phyloP scores from a whole-genome alignment of 2,888 invertebrate species.

The Isotomurus palustris region DNA sequence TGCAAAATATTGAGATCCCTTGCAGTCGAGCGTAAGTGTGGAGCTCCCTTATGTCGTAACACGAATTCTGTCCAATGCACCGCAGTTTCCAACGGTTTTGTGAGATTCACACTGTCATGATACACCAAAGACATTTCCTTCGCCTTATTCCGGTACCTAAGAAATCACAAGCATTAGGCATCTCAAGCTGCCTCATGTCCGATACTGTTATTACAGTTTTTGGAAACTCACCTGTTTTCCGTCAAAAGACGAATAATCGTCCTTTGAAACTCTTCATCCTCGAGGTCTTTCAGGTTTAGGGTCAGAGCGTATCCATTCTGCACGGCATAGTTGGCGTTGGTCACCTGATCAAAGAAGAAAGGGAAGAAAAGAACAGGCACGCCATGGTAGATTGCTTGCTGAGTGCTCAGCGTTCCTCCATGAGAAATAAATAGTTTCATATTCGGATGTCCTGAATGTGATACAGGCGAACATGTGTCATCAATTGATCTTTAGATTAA shows the following conservation, averaged over 20 bases:
- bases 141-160: not conserved
- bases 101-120: not conserved
- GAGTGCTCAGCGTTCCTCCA: constrained; percentile 62
- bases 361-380: constrained; percentile 58
- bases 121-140: not conserved
- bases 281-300: constrained; percentile 52
- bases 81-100: not conserved
- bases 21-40: no score
- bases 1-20: no score
- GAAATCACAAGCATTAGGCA: no score
- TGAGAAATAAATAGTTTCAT: constrained; percentile 61
- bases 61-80: no score
- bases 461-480: not conserved
- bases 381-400: constrained; percentile 60
- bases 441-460: constrained; percentile 54
- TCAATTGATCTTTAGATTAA: not conserved
- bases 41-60: no score
- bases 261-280: constrained; percentile 48
- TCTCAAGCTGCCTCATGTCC: no score
- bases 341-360: constrained; percentile 51
- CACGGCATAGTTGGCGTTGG: constrained; percentile 56
- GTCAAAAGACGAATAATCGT: constrained; percentile 8
- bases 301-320: constrained; percentile 55
- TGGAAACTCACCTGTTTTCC: constrained; percentile 16
- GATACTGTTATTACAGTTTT: no score